These are phyloP conservation scores for Gnatocerus cornutus DNA, from an alignment of 2,888 invertebrate species.

Conservation along the genomic window DNA sequence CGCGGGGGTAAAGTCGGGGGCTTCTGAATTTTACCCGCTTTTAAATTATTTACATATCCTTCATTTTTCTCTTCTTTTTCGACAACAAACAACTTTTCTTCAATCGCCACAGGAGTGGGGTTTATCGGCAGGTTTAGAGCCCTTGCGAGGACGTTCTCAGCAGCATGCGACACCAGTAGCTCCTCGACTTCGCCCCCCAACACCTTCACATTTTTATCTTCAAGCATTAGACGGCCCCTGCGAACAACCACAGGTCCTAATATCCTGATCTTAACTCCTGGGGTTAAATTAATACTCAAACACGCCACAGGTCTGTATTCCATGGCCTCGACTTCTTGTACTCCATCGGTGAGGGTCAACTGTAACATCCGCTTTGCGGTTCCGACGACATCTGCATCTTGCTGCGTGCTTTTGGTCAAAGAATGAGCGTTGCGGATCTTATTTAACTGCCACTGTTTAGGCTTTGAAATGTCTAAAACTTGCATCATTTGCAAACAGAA, in stretches of 20 bases:
- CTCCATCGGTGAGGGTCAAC: constrained; percentile 83
- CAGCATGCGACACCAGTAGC: constrained; percentile 74
- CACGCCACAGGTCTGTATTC: constrained; percentile 79
- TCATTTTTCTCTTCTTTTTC: constrained; percentile 48
- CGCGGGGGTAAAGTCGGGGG: not conserved
- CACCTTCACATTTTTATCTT: constrained; percentile 75
- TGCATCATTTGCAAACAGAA: constrained; percentile 79
- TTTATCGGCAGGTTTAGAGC: constrained; percentile 74
- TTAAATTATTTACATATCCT: constrained; percentile 45
- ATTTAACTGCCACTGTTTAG: constrained; percentile 69
- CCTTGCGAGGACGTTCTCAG: constrained; percentile 76
- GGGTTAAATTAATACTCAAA: constrained; percentile 74
- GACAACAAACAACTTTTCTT: constrained; percentile 54
- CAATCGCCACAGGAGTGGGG: constrained; percentile 67
- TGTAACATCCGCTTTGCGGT: constrained; percentile 79
- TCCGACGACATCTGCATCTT: constrained; percentile 73
- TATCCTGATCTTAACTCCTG: constrained; percentile 79
- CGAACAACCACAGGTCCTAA: constrained; percentile 82
- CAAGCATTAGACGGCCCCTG: constrained; percentile 79
- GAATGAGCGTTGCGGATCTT: constrained; percentile 70
- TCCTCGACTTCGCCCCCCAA: constrained; percentile 84
- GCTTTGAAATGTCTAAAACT: constrained; percentile 76
- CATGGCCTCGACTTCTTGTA: constrained; percentile 79
- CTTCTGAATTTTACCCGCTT: not conserved
- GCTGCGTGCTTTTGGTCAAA: constrained; percentile 73